Percentiles rank a stretch among this genome's conserved stretches.
Evolutionary conservation across 2,888 invertebrate genomes (phyloP).

Genomic region (Leptinotarsa haldemani): DNA sequence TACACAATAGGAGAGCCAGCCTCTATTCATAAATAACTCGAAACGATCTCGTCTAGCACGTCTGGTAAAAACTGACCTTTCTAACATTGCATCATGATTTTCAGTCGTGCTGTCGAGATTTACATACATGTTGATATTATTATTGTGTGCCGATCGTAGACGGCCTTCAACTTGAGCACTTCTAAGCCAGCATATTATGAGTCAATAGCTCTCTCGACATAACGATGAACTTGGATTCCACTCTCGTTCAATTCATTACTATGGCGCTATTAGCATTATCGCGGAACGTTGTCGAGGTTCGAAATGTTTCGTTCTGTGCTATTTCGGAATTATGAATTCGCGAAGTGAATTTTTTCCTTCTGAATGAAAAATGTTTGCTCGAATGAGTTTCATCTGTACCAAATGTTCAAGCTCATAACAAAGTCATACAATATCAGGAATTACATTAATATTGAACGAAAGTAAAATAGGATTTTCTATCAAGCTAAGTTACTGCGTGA

Average conservation of each 20-base stretch:
- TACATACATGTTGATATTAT: slow-evolving; percentile 43
- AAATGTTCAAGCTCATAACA: not conserved
- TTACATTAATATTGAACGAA: no score
- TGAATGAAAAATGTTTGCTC: not conserved
- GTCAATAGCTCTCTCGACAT: slow-evolving; percentile 32
- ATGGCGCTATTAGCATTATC: slow-evolving; percentile 29
- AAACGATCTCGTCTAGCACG: slow-evolving; percentile 40
- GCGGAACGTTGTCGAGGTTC: slow-evolving; percentile 15
- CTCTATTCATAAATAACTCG: slow-evolving; percentile 31
- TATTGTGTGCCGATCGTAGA: slow-evolving; percentile 41
- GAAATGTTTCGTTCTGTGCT: not conserved
- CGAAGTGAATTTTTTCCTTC: not conserved
- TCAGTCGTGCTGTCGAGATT: slow-evolving; percentile 39
- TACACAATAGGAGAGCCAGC: slow-evolving; percentile 28
- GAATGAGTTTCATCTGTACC: not conserved
- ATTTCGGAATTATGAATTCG: not conserved
- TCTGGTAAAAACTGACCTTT: slow-evolving; percentile 45
- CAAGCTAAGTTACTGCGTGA: no score
- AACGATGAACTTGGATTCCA: slow-evolving; percentile 29
- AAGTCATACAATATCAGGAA: no score
- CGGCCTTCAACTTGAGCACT: slow-evolving; percentile 44
- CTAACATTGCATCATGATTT: slow-evolving; percentile 43
- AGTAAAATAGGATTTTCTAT: no score
- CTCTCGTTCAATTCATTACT: slow-evolving; percentile 35
- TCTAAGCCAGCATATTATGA: slow-evolving; percentile 15